Evolutionary conservation across 2,113 vertebrate species (phyloP).

Genomic region (Labeo catla): DNA sequence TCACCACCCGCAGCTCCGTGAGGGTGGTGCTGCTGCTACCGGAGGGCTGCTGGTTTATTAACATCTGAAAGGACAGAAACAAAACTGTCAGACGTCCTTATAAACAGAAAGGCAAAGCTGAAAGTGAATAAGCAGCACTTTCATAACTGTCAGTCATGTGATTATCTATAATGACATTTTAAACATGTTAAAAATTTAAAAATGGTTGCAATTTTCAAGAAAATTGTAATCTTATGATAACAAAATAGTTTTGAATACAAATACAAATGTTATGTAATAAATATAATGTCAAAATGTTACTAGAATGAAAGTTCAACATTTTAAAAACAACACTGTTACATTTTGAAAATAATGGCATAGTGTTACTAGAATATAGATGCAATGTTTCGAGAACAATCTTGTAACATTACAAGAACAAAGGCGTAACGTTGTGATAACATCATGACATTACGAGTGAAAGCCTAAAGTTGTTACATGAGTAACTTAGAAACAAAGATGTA

Average conservation of each 20-base stretch:
- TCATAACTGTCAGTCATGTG: neutral
- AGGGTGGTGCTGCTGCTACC: constrained; percentile 81
- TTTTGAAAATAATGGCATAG: neutral
- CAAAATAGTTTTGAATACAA: neutral
- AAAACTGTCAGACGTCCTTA: neutral
- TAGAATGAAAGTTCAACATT: too few relatives aligned
- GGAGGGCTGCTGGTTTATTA: constrained; percentile 88
- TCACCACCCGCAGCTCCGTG: constrained; percentile 94
- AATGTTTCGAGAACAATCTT: neutral
- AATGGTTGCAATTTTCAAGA: too few relatives aligned
- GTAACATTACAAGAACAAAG: neutral
- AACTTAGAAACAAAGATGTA: too few relatives aligned
- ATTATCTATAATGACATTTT: neutral
- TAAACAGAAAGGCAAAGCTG: too few relatives aligned
- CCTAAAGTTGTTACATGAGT: too few relatives aligned
- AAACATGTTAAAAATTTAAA: too few relatives aligned
- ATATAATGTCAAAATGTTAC: neutral
- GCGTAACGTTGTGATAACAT: too few relatives aligned
- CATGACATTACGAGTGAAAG: neutral
- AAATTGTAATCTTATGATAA: too few relatives aligned
- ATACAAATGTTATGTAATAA: neutral
- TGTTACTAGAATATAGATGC: neutral
- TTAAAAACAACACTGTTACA: too few relatives aligned
- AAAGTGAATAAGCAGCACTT: neutral
- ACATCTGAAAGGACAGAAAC: constrained; percentile 80